Conservation (phyloP, 1,140 invertebrate species). For the Bombus pascuorum region DNA sequence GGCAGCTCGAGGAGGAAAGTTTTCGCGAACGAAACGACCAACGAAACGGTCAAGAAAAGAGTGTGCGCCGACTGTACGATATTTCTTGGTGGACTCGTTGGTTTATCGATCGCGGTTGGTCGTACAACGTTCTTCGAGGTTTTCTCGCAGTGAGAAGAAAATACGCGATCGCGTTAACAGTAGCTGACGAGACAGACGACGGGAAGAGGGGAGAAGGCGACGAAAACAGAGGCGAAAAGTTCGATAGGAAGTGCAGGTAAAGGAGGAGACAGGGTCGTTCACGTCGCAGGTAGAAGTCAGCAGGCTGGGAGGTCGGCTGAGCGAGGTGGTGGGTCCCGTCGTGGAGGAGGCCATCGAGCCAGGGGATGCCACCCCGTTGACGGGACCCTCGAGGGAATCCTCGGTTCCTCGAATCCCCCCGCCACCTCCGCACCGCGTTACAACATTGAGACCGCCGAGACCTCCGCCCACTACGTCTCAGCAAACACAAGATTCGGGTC, state of each 20-base stretch:
- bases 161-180: constrained; percentile 11
- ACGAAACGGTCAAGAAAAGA: background rate
- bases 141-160: background rate
- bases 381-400: constrained; percentile 79
- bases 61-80: background rate
- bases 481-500: constrained; percentile 40
- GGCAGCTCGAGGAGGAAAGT: background rate
- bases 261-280: constrained; percentile 55
- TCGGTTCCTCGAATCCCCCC: constrained; percentile 68
- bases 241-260: background rate
- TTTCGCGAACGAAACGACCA: background rate
- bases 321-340: constrained; percentile 82
- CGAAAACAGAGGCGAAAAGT: background rate
- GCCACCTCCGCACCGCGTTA: constrained; percentile 67
- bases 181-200: background rate
- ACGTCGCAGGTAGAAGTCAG: constrained; percentile 72
- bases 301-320: constrained; percentile 83
- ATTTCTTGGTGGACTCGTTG: background rate
- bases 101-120: constrained; percentile 25
- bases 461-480: constrained; percentile 66
- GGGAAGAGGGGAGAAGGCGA: background rate
- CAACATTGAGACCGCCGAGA: constrained; percentile 68
- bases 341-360: constrained; percentile 83
- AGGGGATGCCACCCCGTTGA: constrained; percentile 81
- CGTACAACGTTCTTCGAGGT: background rate